Evolutionary conservation across 2,888 invertebrate species (phyloP), one percentile per base, ranked within the genome.

Genomic region (Deilephila elpenor): DNA sequence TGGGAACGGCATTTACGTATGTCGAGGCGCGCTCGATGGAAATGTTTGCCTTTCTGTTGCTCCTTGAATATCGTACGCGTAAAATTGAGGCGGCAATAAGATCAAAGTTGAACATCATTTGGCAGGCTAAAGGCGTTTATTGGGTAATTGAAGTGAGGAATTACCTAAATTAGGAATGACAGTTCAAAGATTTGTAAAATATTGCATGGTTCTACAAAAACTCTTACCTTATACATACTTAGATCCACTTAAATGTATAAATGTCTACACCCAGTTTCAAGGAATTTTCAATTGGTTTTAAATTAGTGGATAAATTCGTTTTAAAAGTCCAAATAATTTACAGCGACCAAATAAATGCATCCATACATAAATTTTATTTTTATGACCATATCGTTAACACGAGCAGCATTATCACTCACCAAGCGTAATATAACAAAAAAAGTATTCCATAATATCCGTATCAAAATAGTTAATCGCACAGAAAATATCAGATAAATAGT

Each of bases 11-110:
- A n/a, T 67, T 51, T 67, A 37, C 25, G 61, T 62, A 14, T 25
- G 17, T 51, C 67, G 51, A 17, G 25, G 17, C 44, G 67, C 51
- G 67, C 25, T 44, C 44, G 17, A 67, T 67, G 25, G 51, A 51
- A 62, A 51, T 67, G 67, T 67, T 67, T 67, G 67, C 51, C 51
- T 51, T 67, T 67, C 44, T 64, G n/a, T 51, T 64, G 44, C 60
- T 25, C 2, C 32, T 51, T 51, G 51, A 67, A 67, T 67, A 67
- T 51, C 44, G 51, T 64, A 64, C 17, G 44, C 2, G 25, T 8
- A 37, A 62, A 34, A 34, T 67, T 6, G 67, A n/a, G 1, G 14
- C 14, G 25, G 51, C 25, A 44, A 51, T 51, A 6, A 17, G 2
- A 67, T 51, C 25, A 20, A 51, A 14, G 19, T 34, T 19, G 32